These are phyloP conservation scores for Platycheirus albimanus DNA, from an alignment of 2,888 invertebrate genomes.

Conservation along the genomic window DNA sequence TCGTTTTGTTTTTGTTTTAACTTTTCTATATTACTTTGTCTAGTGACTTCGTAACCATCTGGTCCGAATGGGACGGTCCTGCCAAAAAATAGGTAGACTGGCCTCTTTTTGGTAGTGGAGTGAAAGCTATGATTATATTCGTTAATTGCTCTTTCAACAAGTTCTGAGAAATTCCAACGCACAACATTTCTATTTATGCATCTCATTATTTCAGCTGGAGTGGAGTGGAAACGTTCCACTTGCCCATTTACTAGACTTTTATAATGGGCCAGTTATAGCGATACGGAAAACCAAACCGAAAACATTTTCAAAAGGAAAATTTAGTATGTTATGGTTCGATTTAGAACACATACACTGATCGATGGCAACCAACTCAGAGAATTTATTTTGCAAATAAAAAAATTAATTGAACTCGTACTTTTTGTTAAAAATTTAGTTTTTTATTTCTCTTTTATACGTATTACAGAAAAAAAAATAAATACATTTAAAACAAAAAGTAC, in stretches of 20 bases:
- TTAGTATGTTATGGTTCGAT: too few species aligned
- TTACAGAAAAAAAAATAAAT: too few species aligned
- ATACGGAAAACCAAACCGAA: too few species aligned
- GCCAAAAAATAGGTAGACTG: conserved; percentile 50
- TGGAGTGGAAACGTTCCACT: conserved; percentile 24
- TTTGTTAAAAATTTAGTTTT: too few species aligned
- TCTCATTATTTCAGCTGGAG: conserved; percentile 38
- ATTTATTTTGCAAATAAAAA: too few species aligned
- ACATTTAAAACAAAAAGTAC: too few species aligned
- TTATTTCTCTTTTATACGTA: too few species aligned
- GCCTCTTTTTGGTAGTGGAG: conserved; percentile 53
- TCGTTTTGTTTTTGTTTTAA: conserved; percentile 42
- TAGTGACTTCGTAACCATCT: background rate
- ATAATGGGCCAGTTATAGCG: too few species aligned
- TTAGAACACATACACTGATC: too few species aligned
- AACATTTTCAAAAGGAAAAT: too few species aligned
- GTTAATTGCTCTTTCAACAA: conserved; percentile 17
- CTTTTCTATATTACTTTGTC: conserved; percentile 43
- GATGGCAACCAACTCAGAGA: too few species aligned
- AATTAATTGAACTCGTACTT: too few species aligned
- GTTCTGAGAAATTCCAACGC: conserved; percentile 11
- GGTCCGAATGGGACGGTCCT: conserved; percentile 30
- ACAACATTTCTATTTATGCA: background rate
- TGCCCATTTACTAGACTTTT: conserved; percentile 49
- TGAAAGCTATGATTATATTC: conserved; percentile 47